Percentiles rank a stretch among this genome's conserved stretches.
Conservation (phyloP, 2,888 invertebrate genomes). For the Euspilapteryx auroguttella region DNA sequence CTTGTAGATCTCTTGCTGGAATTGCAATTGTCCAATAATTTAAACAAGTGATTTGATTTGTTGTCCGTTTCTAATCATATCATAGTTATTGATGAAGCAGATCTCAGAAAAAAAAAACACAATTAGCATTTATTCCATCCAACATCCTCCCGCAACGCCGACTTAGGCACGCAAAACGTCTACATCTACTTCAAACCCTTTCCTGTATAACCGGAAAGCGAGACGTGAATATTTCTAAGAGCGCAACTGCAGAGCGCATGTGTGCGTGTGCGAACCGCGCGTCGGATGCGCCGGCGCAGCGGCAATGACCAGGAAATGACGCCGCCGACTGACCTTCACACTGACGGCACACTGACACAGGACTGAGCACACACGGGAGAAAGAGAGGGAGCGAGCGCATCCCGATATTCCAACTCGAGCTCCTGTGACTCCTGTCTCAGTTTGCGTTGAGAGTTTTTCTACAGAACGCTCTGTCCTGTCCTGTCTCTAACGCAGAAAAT, state of each 20-base stretch:
- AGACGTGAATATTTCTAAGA: constrained; percentile 25
- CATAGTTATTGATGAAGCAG: too few relatives aligned
- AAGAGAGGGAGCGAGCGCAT: not conserved
- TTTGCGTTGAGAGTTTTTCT: too few relatives aligned
- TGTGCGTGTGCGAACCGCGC: constrained; percentile 15
- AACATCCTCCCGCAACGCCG: constrained; percentile 9
- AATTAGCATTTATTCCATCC: constrained; percentile 14
- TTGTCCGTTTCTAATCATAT: too few relatives aligned
- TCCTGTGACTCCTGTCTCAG: not conserved
- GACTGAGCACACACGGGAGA: constrained; percentile 1
- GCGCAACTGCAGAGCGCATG: constrained; percentile 9
- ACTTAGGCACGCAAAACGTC: constrained; percentile 17
- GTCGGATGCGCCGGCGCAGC: constrained; percentile 20
- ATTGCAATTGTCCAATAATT: too few relatives aligned
- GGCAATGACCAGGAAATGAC: constrained; percentile 60
- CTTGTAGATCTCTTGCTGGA: too few relatives aligned
- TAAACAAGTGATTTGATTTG: too few relatives aligned
- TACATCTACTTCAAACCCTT: constrained; percentile 20
- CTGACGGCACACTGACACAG: constrained; percentile 1
- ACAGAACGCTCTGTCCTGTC: too few relatives aligned
- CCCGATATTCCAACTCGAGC: not conserved
- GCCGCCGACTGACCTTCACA: constrained; percentile 52
- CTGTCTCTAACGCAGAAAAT: too few relatives aligned
- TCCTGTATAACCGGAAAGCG: constrained; percentile 47
- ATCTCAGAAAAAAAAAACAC: too few relatives aligned